Base-by-base conservation (phyloP, 2,888 invertebrate genomes). In the Acanthosoma haemorrhoidale region DNA sequence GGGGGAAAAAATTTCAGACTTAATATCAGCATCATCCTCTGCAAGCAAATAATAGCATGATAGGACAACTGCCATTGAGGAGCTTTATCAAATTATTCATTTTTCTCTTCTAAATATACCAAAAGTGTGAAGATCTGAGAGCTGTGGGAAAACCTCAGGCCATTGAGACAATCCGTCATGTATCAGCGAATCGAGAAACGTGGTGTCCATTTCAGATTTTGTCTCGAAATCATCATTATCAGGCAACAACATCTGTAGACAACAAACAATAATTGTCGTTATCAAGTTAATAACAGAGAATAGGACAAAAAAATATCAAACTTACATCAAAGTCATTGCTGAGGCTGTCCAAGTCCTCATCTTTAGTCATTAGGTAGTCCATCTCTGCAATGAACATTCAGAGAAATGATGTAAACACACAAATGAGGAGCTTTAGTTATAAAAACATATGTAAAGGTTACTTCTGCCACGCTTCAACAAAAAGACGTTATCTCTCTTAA, bases 291-390 rank as follows among this genome's bases (percentile, higher is more conserved):
- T 13, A 9, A 13, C 6, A 1, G 3, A 11, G 11, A 5, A 43
- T 1, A 1, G 2, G 25, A n/a, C 18, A 66, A 9, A 5, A 60
- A 60, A 18, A 34, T 31, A 18, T 18, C 6, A 21, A 43, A 67
- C 67, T 73, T 70, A 76, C 77, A 74, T 76, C 76, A 61, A 77
- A 74, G 70, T 76, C 76, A 67, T 71, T 72, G 31, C 75, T 72
- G 1, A 77, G 68, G 25, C 76, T 75, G 51, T 76, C 76, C 18
- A 77, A 71, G 38, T 76, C 76, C 60, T 75, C 75, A 31, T 75
- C 74, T 18, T 71, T 70, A 11, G 72, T 60, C 9, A 75, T 34
- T 16, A 72, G 70, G 38, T 72, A 74, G 58, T 77, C 76, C 70
- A 76, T 73, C 71, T 76, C 76, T 76, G 74, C 34, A 76, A 75